Evolutionary conservation across 2,888 invertebrate genomes (phyloP).

Genomic region (Lasioglossum figueresi): DNA sequence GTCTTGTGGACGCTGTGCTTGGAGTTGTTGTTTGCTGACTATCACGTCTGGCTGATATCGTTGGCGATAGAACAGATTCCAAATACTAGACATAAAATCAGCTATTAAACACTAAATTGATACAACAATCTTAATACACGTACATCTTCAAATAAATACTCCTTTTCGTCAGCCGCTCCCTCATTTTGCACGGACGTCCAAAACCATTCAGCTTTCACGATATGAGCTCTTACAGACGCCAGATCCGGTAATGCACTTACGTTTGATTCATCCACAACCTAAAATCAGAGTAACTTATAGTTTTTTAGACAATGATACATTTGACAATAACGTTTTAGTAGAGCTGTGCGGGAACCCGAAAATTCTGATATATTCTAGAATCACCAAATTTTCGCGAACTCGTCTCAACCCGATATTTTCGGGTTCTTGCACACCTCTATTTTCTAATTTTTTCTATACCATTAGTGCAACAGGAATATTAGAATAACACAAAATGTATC

Average conservation of each 20-base stretch:
- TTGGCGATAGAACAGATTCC: conserved; percentile 85
- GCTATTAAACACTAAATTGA: conserved; percentile 23
- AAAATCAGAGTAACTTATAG: conserved; percentile 61
- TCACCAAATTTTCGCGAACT: not conserved
- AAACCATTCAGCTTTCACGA: conserved; percentile 98
- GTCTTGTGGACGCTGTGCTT: conserved; percentile 85
- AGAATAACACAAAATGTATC: not conserved
- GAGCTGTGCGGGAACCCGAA: not conserved
- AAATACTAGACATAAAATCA: conserved; percentile 81
- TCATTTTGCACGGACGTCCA: conserved; percentile 99
- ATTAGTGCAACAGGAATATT: not conserved
- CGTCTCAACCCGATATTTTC: not conserved
- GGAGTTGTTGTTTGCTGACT: conserved; percentile 85
- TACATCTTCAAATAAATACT: conserved; percentile 94
- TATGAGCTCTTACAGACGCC: conserved; percentile 88
- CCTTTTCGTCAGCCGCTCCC: conserved; percentile 95
- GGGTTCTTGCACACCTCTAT: not conserved
- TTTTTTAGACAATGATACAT: conserved; percentile 13
- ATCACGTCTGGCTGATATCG: conserved; percentile 85
- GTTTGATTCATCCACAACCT: conserved; percentile 94
- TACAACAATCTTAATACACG: conserved; percentile 81
- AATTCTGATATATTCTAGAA: not conserved
- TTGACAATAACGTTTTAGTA: conserved; percentile 4
- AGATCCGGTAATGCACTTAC: conserved; percentile 90
- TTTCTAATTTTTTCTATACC: not conserved